Base-by-base conservation (phyloP, 2,113 vertebrate genomes). In the Candoia aspera region DNA sequence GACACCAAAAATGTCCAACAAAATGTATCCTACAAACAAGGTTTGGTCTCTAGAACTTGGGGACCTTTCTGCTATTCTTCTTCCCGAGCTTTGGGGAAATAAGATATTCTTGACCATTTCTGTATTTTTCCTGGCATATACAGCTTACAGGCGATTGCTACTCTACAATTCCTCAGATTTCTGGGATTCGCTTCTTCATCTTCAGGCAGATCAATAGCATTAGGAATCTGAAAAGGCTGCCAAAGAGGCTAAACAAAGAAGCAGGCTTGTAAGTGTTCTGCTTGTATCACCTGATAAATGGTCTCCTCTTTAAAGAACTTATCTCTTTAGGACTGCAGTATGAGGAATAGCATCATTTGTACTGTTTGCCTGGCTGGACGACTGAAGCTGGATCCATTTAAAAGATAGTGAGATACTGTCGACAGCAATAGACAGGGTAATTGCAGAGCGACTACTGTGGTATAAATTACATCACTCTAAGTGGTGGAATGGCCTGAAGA, bases 341-440 rank as follows among this genome's bases (percentile, higher is more conserved):
- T 99, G 99, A 99, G 98, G 98, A 98, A 99, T 99, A 99, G 99
- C 98, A 98, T 99, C 98, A 99, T 99, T 99, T 99, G 99, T 99
- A 99, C 98, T 98, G 98, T 97, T 97, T 98, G 98, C 99, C 98
- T 98, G 98, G 98, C 98, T 98, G 98, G 98, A 98, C 98, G 98
- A 98, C 98, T 99, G 98, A 98, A 98, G 98, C 99, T 98, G 98
- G 98, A 99, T 99, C 98, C 98, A 99, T 99, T 99, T 99, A 99
- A 99, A 98, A 99, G 99, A 99, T 99, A 98, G 99, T 95, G 98
- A 95, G 99, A 99, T 99, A 99, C 98, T 98, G 99, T 99, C 98
- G 98, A 98, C 98, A 98, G 98, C 98, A 98, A 97, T 98, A 98
- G 98, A 98, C 98, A 98, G 98, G 98, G 98, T 99, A 99, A 99